Base-by-base conservation (phyloP, 2,797 vertebrate species). In the Argya squamiceps region DNA sequence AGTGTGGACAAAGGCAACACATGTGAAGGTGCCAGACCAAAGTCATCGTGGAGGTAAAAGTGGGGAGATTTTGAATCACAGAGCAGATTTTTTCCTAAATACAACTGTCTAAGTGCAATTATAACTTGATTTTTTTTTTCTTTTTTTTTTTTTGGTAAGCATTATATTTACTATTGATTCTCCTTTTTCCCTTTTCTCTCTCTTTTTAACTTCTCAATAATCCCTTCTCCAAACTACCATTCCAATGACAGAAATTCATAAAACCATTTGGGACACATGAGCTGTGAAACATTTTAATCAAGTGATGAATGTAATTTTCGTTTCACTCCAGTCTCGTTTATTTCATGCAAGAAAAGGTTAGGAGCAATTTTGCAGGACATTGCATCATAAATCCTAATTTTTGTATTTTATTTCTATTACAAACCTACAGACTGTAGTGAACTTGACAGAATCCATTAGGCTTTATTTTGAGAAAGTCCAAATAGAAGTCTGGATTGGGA, bases 291-390 rank as follows among this genome's bases (percentile, higher is more conserved):
- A 11, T 71, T 93, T 93, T 70, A 71, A 91, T 89, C 52, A 88
- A 92, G 84, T 43, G 44, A 87, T 76, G 44, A 88, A 91, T 73
- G 15, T 19, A 65, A 64, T 84, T 89, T 92, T 90, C 1, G 0
- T 73, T 87, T 87, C 37, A 23, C 19, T 93, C 21, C 36, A 46
- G 44, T 73, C 76, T 84, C 2, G 0, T 81, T 93, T 88, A 84
- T 94, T 94, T 94, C 26, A 16, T 88, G 21, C 43, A 64, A 63
- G 67, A 56, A 94, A 92, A 96, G 24, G 9, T 91, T 91, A 92
- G 53, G 36, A 65, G 30, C 4, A 85, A 65, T 91, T 96, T 88
- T 91, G 32, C 17, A 82, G 59, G 36, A 71, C 17, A 23, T 36
- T 71, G 9, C 32, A 53, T 73, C 12, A 6, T 90, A 93, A 94